Evolutionary conservation across 2,797 vertebrate genomes (phyloP).

Genomic region (Darevskia mixta): DNA sequence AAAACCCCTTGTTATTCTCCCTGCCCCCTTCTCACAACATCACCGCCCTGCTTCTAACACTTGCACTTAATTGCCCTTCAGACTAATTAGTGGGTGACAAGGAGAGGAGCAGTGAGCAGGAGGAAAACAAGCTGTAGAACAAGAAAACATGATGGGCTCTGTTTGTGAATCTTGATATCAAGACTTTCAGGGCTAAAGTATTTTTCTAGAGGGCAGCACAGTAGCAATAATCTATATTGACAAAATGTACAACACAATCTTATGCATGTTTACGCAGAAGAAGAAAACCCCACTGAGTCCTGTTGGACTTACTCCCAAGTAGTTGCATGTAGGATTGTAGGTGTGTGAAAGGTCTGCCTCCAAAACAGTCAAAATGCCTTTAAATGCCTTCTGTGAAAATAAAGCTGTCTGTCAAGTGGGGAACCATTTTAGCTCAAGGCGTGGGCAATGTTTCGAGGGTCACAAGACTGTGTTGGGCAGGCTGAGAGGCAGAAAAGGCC

Average conservation of each 20-base stretch:
- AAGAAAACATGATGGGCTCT: neutral
- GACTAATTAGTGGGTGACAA: constrained; percentile 30
- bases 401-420: neutral
- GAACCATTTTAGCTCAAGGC: too few species aligned
- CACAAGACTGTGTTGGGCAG: too few species aligned
- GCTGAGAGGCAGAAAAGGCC: too few species aligned
- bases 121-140: constrained; percentile 22
- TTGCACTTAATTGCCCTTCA: constrained; percentile 17
- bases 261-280: neutral
- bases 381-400: neutral
- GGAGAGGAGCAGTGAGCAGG: neutral
- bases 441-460: too few species aligned
- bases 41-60: neutral
- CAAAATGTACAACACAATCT: neutral
- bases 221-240: neutral
- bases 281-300: neutral
- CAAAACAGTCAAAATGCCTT: neutral
- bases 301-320: too few species aligned
- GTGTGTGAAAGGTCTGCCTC: too few species aligned
- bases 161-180: constrained; percentile 6
- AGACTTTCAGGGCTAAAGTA: neutral
- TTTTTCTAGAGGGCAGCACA: constrained; percentile 7
- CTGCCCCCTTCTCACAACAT: too few species aligned
- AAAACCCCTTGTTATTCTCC: neutral
- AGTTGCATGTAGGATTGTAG: neutral